Evolutionary conservation across 2,113 vertebrate genomes (phyloP).

Genomic region (Psilopogon haemacephalus): DNA sequence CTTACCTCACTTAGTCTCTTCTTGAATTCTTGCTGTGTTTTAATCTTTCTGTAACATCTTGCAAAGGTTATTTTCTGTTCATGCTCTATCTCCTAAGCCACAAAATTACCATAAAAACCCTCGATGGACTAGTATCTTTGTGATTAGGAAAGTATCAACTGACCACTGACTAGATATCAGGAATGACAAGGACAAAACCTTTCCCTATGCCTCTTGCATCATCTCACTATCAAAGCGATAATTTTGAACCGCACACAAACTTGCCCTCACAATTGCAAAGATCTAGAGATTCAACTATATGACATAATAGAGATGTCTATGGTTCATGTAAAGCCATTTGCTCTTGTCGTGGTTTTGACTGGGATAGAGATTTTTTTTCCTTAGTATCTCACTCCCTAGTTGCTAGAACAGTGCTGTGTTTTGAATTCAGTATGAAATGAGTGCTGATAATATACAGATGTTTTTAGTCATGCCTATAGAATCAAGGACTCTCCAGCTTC

Average conservation of each 20-base stretch:
- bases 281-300: neutral
- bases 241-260: neutral
- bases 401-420: neutral
- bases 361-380: neutral
- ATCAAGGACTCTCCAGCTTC: neutral
- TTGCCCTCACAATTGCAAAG: neutral
- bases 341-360: neutral
- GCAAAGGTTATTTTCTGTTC: neutral
- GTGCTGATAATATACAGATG: neutral
- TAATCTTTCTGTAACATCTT: neutral
- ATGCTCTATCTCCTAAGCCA: neutral
- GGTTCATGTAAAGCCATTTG: neutral
- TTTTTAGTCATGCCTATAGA: neutral
- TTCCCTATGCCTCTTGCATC: neutral
- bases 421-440: neutral
- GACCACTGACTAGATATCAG: neutral
- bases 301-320: neutral
- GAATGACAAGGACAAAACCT: neutral
- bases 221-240: neutral
- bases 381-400: neutral
- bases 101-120: neutral
- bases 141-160: neutral
- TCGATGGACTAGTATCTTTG: neutral
- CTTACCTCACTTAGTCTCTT: neutral
- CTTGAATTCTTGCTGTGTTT: neutral